These are phyloP conservation scores for Ophioderma brevispina DNA, from an alignment of 35 echinoderm and acorn worm species.

Conservation along the genomic window DNA sequence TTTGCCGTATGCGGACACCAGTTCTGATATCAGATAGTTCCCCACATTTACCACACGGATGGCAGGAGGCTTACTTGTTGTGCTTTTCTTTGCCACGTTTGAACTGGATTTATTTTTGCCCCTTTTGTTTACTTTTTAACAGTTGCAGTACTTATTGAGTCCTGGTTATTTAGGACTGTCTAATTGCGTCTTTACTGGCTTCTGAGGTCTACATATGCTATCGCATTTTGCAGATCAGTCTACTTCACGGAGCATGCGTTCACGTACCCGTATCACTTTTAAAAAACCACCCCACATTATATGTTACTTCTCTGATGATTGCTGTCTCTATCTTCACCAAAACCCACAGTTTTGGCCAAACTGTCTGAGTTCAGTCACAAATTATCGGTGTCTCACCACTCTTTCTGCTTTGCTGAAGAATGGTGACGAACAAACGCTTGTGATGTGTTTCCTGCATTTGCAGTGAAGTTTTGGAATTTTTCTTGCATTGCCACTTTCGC, in stretches of 20 bases:
- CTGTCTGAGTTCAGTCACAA: background rate
- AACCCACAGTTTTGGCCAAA: background rate
- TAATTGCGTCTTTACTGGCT: background rate
- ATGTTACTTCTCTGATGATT: background rate
- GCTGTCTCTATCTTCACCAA: background rate
- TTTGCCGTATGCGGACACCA: background rate
- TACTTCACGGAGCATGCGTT: background rate
- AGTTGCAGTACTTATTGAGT: background rate
- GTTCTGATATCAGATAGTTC: background rate
- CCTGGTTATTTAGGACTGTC: background rate
- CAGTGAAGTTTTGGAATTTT: background rate
- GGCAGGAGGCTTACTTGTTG: background rate
- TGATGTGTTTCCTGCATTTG: background rate
- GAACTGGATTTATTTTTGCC: background rate
- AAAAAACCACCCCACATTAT: background rate
- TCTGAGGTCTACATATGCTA: background rate
- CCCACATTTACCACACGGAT: background rate
- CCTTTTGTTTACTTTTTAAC: background rate
- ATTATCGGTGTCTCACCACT: background rate
- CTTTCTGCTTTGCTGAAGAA: background rate
- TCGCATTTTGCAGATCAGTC: background rate
- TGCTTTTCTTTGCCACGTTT: too few species aligned
- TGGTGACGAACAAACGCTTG: background rate
- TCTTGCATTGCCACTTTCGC: background rate
- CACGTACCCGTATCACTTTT: background rate